Conservation (phyloP, 2,888 invertebrate genomes). For the Uropetala carovei region DNA sequence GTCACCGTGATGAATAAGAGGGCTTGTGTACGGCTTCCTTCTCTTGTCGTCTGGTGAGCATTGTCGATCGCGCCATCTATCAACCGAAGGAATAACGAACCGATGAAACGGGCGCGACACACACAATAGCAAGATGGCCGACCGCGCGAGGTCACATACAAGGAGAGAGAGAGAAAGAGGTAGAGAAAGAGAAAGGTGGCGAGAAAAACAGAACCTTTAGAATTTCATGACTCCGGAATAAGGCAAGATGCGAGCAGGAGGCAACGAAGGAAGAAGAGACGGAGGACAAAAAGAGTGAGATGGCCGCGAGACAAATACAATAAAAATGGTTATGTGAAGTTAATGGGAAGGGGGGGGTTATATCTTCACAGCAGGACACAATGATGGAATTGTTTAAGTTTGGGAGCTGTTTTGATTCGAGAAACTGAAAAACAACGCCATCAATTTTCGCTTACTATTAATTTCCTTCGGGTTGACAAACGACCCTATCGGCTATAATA, state of each 20-base stretch:
- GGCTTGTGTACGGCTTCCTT: not conserved
- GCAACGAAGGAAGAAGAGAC: not conserved
- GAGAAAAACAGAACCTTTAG: constrained; percentile 13
- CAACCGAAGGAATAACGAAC: constrained; percentile 54
- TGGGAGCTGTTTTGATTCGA: not conserved
- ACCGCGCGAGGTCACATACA: not conserved
- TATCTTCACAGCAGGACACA: not conserved
- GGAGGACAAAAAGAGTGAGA: not conserved
- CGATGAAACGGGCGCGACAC: constrained; percentile 1
- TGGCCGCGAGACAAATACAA: constrained; percentile 3
- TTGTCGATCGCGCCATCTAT: constrained; percentile 47
- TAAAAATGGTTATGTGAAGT: not conserved
- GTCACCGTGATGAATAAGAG: constrained; percentile 44
- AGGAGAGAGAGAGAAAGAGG: not conserved
- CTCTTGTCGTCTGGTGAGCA: constrained; percentile 31
- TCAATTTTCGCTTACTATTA: constrained; percentile 24
- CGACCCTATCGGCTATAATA: too few species aligned
- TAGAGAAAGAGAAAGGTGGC: not conserved
- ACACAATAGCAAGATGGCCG: constrained; percentile 44
- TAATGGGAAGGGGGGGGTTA: not conserved
- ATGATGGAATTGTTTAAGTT: not conserved
- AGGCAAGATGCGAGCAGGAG: constrained; percentile 12
- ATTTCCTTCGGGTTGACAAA: not conserved
- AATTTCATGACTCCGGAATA: not conserved
- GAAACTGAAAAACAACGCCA: not conserved